Evolutionary conservation across 2,888 invertebrate species (phyloP).

Genomic region (Bellardia bayeri): DNA sequence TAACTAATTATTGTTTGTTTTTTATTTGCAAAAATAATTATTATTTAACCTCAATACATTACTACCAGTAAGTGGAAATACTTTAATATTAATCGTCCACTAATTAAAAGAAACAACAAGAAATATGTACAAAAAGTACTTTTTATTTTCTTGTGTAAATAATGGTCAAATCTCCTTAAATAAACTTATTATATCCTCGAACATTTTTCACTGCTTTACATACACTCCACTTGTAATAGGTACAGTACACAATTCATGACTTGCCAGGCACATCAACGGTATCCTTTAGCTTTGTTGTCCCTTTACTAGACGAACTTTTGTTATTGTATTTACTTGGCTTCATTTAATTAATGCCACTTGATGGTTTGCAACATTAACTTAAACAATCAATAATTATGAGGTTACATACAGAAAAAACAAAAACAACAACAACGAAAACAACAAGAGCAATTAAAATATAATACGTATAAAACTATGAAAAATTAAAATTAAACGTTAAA

Average conservation of each 20-base stretch:
- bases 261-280: not conserved
- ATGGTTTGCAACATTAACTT: slow-evolving; percentile 50
- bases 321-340: slow-evolving; percentile 3
- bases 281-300: not conserved
- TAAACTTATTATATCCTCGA: slow-evolving; percentile 23
- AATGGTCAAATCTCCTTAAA: slow-evolving; percentile 28
- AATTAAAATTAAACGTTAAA: slow-evolving; percentile 47
- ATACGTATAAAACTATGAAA: slow-evolving; percentile 44
- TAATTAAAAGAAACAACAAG: slow-evolving; percentile 26
- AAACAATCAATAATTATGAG: slow-evolving; percentile 69
- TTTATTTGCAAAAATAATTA: too few species aligned
- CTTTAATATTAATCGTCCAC: slow-evolving; percentile 7
- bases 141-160: not conserved
- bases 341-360: slow-evolving; percentile 61
- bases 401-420: not conserved
- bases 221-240: not conserved
- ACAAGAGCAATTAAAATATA: slow-evolving; percentile 23
- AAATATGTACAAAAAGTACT: not conserved
- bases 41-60: not conserved
- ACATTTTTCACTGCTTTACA: slow-evolving; percentile 1
- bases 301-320: not conserved
- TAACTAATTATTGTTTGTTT: not conserved
- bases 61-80: not conserved
- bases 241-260: not conserved
- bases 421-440: not conserved